Evolutionary conservation across 2,797 vertebrate species (phyloP).

Genomic region (Cottoperca gobio): DNA sequence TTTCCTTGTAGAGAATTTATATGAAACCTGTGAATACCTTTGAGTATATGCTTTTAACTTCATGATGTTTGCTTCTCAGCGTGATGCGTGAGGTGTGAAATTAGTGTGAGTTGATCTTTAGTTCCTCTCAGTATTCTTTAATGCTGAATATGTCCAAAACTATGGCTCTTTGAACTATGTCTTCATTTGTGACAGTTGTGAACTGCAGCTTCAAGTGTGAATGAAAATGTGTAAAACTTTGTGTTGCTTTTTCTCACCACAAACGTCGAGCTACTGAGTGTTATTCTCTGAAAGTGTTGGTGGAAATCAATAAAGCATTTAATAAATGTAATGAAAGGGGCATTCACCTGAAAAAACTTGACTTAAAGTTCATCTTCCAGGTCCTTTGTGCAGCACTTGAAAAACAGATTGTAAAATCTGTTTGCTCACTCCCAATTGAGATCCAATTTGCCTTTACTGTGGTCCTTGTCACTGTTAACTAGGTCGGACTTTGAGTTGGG

Average conservation of each 20-base stretch:
- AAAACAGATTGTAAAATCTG: constrained; percentile 1
- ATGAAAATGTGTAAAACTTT: constrained; percentile 53
- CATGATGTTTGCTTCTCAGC: constrained; percentile 49
- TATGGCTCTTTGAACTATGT: constrained; percentile 52
- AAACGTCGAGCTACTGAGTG: constrained; percentile 1
- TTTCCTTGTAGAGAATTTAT: constrained; percentile 30
- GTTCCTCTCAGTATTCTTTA: constrained; percentile 47
- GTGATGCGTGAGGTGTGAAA: constrained; percentile 63
- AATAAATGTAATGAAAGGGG: constrained; percentile 34
- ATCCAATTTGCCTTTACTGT: not conserved
- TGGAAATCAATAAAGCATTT: constrained; percentile 50
- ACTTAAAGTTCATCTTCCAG: not conserved
- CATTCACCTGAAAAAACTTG: not conserved
- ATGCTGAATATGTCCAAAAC: constrained; percentile 57
- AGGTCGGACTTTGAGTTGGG: not conserved
- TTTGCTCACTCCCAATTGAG: not conserved
- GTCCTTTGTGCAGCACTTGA: not conserved
- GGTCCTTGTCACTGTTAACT: not conserved
- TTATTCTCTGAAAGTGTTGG: constrained; percentile 24
- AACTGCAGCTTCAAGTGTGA: constrained; percentile 47
- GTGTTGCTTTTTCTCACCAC: constrained; percentile 29
- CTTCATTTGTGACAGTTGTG: constrained; percentile 64
- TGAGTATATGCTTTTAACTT: constrained; percentile 47
- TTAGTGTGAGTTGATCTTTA: constrained; percentile 66
- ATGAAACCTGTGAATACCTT: constrained; percentile 42